Evolutionary conservation across 1,140 invertebrate genomes (phyloP), one percentile per base, ranked within the genome.

Genomic region (Stegodyphus dumicola): DNA sequence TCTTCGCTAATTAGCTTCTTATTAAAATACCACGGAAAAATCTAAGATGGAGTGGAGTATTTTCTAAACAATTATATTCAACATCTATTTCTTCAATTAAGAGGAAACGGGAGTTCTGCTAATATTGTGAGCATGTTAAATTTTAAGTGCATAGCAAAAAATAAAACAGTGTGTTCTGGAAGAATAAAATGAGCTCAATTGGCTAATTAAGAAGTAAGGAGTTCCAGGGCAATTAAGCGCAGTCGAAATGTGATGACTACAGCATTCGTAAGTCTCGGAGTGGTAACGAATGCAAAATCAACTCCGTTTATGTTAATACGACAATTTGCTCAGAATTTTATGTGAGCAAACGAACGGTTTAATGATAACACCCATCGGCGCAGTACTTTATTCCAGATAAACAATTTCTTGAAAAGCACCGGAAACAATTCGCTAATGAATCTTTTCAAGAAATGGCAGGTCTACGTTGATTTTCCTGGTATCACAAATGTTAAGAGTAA

Each of bases 281-380:
- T 73, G 52, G 71, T 75, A 83, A 67, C 71, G 53, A 49, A 67
- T 65, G 33, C 71, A 83, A 83, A 83, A 83, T 75, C 69, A 66
- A 66, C 80, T 65, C 71, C 49, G 48, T 74, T 76, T 75, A 76
- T 85, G 73, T 70, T 85, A 85, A 85, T 85, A 74, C 51, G 66
- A 54, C 71, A 64, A 85, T 85, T 85, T 77, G 51, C 65, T 56
- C 70, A 18, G 79, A 81, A 81, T 81, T 81, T 81, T 81, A 74
- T 81, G 70, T 65, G 65, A 53, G 18, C 33, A 69, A 54, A 65
- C 60, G 71, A 75, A 56, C 56, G 18, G 33, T 75, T 83, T 83
- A 83, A 83, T 75, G 80, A 83, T 75, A 83, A 56, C 60, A 65
- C 53, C 81, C 74, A 77, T 83, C 52, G 70, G 49, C 13, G 70